phyloP scores from a whole-genome alignment of 1,140 invertebrate genomes.

The Heliothis subflexa region DNA sequence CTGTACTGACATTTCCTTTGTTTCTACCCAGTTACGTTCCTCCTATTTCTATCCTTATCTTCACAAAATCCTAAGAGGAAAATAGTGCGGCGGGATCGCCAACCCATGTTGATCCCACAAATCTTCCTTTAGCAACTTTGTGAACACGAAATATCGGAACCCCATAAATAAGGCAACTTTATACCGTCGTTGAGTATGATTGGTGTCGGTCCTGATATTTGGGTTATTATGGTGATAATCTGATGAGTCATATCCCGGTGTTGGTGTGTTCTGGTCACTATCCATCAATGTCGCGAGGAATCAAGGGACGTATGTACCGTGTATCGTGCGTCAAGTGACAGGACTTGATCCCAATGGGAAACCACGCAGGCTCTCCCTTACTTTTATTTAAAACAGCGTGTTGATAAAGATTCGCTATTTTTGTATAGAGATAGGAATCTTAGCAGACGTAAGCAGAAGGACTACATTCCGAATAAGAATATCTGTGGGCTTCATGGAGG shows the following conservation, averaged over 20 bases:
- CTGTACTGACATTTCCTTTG: too few relatives aligned
- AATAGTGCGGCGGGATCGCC: conserved; percentile 17
- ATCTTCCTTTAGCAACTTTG: conserved; percentile 14
- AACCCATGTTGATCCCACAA: conserved; percentile 25
- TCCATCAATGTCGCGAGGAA: conserved; percentile 33
- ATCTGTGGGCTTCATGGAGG: too few relatives aligned
- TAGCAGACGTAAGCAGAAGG: too few relatives aligned
- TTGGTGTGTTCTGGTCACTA: conserved; percentile 6
- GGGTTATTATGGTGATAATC: conserved; percentile 39
- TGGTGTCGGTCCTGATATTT: conserved; percentile 31
- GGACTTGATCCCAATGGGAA: conserved; percentile 26
- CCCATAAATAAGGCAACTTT: conserved; percentile 20
- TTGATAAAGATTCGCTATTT: not conserved
- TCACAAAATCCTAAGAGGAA: conserved; percentile 9
- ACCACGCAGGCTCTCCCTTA: not conserved
- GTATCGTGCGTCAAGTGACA: conserved; percentile 32
- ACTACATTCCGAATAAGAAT: too few relatives aligned
- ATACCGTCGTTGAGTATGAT: conserved; percentile 17
- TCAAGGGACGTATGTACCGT: conserved; percentile 36
- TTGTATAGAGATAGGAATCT: not conserved
- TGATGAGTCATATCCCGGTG: conserved; percentile 12
- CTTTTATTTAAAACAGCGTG: not conserved
- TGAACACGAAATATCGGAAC: conserved; percentile 13
- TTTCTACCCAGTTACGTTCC: not conserved
- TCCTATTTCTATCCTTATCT: not conserved